Conservation (phyloP, 2,888 invertebrate genomes). For the Caenorhabditis imperialis region DNA sequence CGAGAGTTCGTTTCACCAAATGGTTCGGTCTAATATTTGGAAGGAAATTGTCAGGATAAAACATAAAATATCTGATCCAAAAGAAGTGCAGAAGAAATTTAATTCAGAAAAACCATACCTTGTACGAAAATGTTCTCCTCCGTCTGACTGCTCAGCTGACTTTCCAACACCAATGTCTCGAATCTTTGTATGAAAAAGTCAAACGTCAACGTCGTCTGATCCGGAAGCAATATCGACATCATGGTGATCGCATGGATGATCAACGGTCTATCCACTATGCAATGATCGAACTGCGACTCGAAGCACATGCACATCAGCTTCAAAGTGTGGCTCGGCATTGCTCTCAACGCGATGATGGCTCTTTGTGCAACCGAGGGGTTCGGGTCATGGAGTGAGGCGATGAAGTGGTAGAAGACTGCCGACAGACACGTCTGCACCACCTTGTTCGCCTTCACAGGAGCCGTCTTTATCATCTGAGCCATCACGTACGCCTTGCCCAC, state of each 20-base stretch:
- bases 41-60: too few species aligned
- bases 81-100: too few species aligned
- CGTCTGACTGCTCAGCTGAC: conserved; percentile 84
- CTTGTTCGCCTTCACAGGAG: conserved; percentile 87
- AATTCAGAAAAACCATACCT: conserved; percentile 46
- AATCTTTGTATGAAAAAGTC: conserved; percentile 94
- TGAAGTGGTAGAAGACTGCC: conserved; percentile 95
- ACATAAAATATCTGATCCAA: too few species aligned
- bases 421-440: conserved; percentile 90
- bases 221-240: conserved; percentile 91
- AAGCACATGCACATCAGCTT: conserved; percentile 83
- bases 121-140: conserved; percentile 70
- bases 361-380: conserved; percentile 94
- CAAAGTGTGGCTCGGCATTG: conserved; percentile 70
- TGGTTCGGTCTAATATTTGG: too few species aligned
- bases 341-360: conserved; percentile 72
- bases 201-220: conserved; percentile 92
- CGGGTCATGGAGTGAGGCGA: conserved; percentile 94
- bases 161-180: conserved; percentile 94
- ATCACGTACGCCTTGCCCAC: conserved; percentile 95
- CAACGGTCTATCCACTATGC: conserved; percentile 95
- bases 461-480: conserved; percentile 92
- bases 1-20: too few species aligned
- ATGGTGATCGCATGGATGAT: conserved; percentile 95
- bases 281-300: conserved; percentile 97